Percentiles rank a stretch among this genome's conserved stretches.
Conservation (phyloP, 2,888 invertebrate genomes). For the Lysandra bellargus region DNA sequence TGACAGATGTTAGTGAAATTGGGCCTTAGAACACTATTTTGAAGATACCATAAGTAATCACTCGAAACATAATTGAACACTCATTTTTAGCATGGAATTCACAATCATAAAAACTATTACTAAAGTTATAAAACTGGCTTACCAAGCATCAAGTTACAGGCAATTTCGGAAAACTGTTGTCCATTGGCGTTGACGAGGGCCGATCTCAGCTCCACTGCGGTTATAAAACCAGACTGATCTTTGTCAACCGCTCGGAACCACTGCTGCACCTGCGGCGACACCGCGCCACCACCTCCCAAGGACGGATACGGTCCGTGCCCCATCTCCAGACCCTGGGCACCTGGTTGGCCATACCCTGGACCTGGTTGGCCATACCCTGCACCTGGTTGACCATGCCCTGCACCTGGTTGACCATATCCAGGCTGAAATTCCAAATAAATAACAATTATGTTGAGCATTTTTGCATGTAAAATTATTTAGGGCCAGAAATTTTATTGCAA, state of each 20-base stretch:
- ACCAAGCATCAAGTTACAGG: constrained; percentile 94
- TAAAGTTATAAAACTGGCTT: constrained; percentile 35
- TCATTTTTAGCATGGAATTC: no score
- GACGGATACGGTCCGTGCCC: constrained; percentile 75
- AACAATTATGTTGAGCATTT: not conserved
- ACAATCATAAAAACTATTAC: no score
- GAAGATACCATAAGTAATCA: no score
- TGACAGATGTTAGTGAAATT: no score
- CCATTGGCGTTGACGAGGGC: constrained; percentile 94
- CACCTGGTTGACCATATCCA: constrained; percentile 44
- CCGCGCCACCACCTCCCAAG: constrained; percentile 72
- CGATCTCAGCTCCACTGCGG: constrained; percentile 86
- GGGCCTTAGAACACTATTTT: no score
- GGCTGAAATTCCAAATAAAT: constrained; percentile 37
- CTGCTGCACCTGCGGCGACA: constrained; percentile 87
- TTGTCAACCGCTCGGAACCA: constrained; percentile 93
- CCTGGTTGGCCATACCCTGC: constrained; percentile 33
- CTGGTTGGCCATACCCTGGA: constrained; percentile 35
- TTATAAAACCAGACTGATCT: constrained; percentile 91
- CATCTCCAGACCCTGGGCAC: constrained; percentile 55
- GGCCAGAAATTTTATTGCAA: not conserved
- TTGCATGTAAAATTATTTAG: not conserved
- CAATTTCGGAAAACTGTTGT: constrained; percentile 88
- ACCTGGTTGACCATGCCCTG: constrained; percentile 32
- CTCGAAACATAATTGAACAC: no score